Base-by-base conservation (phyloP, 2,113 vertebrate genomes). In the Piprites chloris region DNA sequence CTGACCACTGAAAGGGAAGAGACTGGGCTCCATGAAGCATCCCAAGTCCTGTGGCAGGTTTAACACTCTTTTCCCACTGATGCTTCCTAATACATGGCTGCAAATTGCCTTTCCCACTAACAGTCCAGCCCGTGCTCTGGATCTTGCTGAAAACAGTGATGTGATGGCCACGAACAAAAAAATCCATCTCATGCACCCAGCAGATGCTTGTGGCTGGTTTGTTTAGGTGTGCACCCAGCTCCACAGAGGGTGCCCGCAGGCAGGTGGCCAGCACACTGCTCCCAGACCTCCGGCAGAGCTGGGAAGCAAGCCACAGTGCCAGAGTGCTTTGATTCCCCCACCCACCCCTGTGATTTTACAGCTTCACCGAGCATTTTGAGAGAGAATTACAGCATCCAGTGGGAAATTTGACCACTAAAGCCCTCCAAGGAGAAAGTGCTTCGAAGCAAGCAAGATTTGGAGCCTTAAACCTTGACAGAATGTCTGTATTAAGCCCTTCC, bases 381-480 rank as follows among this genome's bases (percentile, higher is more conserved):
- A 93, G 77, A 96, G 90, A 94, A 95, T 97, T 97, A 94, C 91
- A 96, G 66, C 81, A 71, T 87, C 88, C 74, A 77, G 50, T 94
- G 93, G 74, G 89, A 96, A 96, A 95, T 95, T 83, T 91, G 90
- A 97, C 95, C 87, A 93, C 94, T 96, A 97, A 94, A 97, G 85
- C 91, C 87, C 92, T 96, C 96, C 93, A 91, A 97, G 93, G 94
- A 96, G 67, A 96, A 96, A 96, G 95, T 92, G 93, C 87, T 97
- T 97, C 55, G 37, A 92, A 93, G 74, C 83, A 92, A 89, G 95
- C 53, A 50, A 91, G 96, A 95, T 93, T 94, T 92, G 95, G 96
- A 96, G 95, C 88, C 90, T 94, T 95, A 96, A 95, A 96, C 95
- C 95, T 96, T 96, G 96, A 95, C 90, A 94, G 90, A 94, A 96